These are phyloP conservation scores for Temnothorax rugatulus DNA, from an alignment of 2,888 invertebrate genomes.

Conservation along the genomic window DNA sequence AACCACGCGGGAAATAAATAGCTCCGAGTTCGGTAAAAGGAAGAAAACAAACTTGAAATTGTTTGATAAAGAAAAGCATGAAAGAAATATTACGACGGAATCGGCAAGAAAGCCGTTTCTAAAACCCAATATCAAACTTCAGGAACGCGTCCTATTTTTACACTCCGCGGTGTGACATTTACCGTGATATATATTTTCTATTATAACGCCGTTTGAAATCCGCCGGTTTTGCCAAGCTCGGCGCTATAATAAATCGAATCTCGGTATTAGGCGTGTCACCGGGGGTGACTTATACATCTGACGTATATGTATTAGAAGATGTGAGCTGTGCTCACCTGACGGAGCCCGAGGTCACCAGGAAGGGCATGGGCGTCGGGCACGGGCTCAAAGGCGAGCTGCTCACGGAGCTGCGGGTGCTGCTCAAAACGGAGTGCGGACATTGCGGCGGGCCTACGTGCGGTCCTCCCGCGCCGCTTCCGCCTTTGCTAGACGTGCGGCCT, in stretches of 20 bases:
- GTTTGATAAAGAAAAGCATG: background rate
- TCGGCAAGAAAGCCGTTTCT: background rate
- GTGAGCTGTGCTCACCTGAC: constrained; percentile 87
- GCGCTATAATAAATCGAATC: background rate
- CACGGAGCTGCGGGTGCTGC: constrained; percentile 89
- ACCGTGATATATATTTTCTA: background rate
- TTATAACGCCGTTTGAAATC: constrained; percentile 4
- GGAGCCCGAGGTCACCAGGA: constrained; percentile 91
- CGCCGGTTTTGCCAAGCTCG: background rate
- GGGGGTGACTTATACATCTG: background rate
- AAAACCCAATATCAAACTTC: background rate
- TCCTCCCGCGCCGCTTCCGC: constrained; percentile 83
- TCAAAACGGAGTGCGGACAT: constrained; percentile 91
- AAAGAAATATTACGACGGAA: background rate
- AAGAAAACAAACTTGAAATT: background rate
- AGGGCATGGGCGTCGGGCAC: constrained; percentile 93
- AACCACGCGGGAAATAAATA: background rate
- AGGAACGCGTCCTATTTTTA: background rate
- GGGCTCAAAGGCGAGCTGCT: constrained; percentile 90
- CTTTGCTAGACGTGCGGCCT: constrained; percentile 80
- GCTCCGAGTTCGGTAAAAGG: background rate
- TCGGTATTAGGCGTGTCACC: background rate
- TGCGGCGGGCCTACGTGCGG: constrained; percentile 88
- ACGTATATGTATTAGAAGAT: background rate
- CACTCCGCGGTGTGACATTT: background rate